Conservation (phyloP, 2,888 invertebrate genomes). For the Chymomyza fuscimana region DNA sequence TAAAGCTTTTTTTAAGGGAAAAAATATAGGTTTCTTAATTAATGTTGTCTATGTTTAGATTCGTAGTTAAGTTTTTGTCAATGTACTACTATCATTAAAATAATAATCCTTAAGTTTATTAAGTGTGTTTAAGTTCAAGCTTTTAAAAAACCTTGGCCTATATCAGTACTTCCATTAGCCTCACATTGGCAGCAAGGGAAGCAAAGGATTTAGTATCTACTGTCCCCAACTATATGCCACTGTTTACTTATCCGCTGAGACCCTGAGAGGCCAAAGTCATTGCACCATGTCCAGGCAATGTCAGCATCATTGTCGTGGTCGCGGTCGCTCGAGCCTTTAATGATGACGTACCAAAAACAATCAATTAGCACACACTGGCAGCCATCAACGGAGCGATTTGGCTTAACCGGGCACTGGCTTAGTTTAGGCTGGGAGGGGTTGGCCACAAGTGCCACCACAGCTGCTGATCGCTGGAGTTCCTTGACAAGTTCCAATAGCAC, state of each 20-base stretch:
- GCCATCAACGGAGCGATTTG: conserved; percentile 27
- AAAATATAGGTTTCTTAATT: too few relatives aligned
- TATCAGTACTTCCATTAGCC: too few relatives aligned
- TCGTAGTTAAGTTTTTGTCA: too few relatives aligned
- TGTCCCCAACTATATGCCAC: too few relatives aligned
- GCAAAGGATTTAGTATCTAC: too few relatives aligned
- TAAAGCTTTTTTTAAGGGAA: too few relatives aligned
- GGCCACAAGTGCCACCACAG: neutral
- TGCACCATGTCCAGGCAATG: neutral
- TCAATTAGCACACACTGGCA: conserved; percentile 43
- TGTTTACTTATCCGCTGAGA: neutral
- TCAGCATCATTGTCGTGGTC: neutral
- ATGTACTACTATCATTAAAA: too few relatives aligned
- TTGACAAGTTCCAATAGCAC: neutral
- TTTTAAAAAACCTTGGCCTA: too few relatives aligned
- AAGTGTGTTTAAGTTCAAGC: too few relatives aligned
- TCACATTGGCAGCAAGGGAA: too few relatives aligned
- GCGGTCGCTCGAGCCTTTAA: neutral
- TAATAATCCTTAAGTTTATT: too few relatives aligned
- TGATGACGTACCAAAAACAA: conserved; percentile 30
- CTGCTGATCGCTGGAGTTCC: conserved; percentile 1
- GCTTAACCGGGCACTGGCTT: conserved; percentile 4
- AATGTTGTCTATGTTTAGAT: too few relatives aligned
- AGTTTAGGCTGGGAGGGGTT: conserved; percentile 12
- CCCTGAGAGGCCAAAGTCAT: neutral